Evolutionary conservation across 2,113 vertebrate species (phyloP).

Genomic region (Catharus bicknelli): DNA sequence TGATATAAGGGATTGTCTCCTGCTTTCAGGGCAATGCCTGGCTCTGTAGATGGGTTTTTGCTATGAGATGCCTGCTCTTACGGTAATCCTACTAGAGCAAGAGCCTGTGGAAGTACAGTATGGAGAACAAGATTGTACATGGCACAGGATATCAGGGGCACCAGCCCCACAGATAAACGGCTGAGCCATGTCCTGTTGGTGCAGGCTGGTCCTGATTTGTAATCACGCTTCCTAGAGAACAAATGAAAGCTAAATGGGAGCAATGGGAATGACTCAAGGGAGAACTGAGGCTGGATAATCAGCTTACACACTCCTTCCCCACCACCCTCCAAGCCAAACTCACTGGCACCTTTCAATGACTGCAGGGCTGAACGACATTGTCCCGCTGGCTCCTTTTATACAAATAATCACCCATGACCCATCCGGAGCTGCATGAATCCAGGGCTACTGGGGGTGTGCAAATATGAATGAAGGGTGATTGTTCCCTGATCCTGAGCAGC

Average conservation of each 20-base stretch:
- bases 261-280: not conserved
- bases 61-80: not conserved
- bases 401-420: constrained; percentile 14
- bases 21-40: not conserved
- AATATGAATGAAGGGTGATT: not conserved
- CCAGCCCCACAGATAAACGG: not conserved
- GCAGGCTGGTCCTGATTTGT: not conserved
- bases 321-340: not conserved
- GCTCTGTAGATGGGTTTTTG: not conserved
- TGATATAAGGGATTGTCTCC: not conserved
- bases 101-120: not conserved
- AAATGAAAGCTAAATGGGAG: constrained; percentile 30
- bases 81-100: constrained; percentile 5
- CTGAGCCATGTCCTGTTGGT: not conserved
- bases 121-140: constrained; percentile 9
- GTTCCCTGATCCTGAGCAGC: accelerated
- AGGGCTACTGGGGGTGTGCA: not conserved
- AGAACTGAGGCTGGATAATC: constrained; percentile 41
- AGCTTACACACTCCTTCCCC: not conserved
- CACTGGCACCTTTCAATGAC: not conserved
- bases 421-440: not conserved
- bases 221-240: constrained; percentile 18
- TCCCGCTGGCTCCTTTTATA: not conserved
- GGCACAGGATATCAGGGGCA: not conserved
- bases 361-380: not conserved